phyloP scores from a whole-genome alignment of 2,888 invertebrate genomes.

The Eumerus sabulonum region DNA sequence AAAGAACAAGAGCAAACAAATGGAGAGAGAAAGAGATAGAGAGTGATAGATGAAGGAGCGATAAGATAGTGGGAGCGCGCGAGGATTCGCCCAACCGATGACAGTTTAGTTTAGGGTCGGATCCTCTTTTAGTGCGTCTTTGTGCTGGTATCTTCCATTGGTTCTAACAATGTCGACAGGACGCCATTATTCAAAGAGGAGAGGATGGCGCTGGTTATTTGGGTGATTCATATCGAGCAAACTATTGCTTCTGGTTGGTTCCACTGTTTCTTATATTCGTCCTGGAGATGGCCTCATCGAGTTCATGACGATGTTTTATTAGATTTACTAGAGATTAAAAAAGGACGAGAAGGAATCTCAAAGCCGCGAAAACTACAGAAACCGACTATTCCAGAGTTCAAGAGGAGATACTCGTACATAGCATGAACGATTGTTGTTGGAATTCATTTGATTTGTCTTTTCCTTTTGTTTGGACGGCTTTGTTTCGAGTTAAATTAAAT shows the following conservation, averaged over 20 bases:
- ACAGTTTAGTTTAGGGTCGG: conserved; percentile 52
- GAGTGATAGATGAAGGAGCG: too few relatives aligned
- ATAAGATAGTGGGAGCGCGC: background rate
- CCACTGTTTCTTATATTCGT: conserved; percentile 38
- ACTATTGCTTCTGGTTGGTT: conserved; percentile 22
- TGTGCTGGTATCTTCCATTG: conserved; percentile 23
- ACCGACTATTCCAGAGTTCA: conserved; percentile 6
- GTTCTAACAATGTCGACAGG: conserved; percentile 53
- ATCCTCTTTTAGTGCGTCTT: conserved; percentile 25
- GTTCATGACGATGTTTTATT: conserved; percentile 54
- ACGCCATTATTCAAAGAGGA: conserved; percentile 55
- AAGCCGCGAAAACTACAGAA: too few relatives aligned
- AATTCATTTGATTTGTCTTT: conserved; percentile 8
- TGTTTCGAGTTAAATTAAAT: conserved; percentile 57
- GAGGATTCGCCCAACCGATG: conserved; percentile 36
- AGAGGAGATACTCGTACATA: too few relatives aligned
- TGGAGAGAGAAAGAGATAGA: conserved; percentile 26
- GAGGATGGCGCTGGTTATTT: conserved; percentile 50
- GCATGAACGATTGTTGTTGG: conserved; percentile 38
- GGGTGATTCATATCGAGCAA: conserved; percentile 49
- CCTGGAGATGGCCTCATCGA: conserved; percentile 44
- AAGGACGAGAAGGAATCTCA: conserved; percentile 27
- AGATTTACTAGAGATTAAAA: conserved; percentile 60
- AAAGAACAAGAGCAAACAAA: background rate
- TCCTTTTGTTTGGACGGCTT: conserved; percentile 17